Base-by-base conservation (phyloP, 2,888 invertebrate genomes). In the Sminthurides aquaticus region DNA sequence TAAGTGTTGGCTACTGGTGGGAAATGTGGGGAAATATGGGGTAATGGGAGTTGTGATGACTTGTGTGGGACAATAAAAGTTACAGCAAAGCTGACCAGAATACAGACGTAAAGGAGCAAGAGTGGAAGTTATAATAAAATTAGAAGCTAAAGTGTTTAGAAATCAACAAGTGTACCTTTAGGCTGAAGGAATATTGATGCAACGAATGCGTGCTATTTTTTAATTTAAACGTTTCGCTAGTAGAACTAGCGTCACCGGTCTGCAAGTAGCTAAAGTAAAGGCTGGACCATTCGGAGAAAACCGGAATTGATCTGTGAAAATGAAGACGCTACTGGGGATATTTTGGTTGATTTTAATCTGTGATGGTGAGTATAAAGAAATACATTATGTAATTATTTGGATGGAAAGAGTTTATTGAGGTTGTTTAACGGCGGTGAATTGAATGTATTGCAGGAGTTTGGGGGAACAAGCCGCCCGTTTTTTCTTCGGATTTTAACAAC, bases 401-500 rank as follows among this genome's bases (percentile, higher is more conserved):
- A n/a, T n/a, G n/a, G n/a, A n/a, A n/a, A n/a, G n/a, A n/a, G n/a
- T n/a, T n/a, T n/a, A n/a, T n/a, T n/a, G n/a, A n/a, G n/a, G n/a
- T n/a, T n/a, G n/a, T n/a, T n/a, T n/a, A n/a, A n/a, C n/a, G n/a
- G n/a, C n/a, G n/a, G n/a, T n/a, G n/a, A n/a, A n/a, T n/a, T n/a
- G n/a, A n/a, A n/a, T n/a, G n/a, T n/a, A 11, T 49, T 60, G 25
- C 64, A 81, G 81, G 74, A 75, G 78, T 77, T 69, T 65, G 68
- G 25, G 80, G 82, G 64, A 89, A 89, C 79, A 82, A 84, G 71
- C 85, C 89, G 59, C 90, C 90, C 8, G 82, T 84, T 18, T 89
- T 91, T 78, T 83, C 84, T 0, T 82, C 86, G 72, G 89, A 89
- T 74, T 86, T 90, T 83, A 87, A 89, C 80, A 88, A 88, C 76